Evolutionary conservation across 2,113 vertebrate genomes (phyloP), one percentile per base, ranked within the genome.

Genomic region (Rhipidura dahli): DNA sequence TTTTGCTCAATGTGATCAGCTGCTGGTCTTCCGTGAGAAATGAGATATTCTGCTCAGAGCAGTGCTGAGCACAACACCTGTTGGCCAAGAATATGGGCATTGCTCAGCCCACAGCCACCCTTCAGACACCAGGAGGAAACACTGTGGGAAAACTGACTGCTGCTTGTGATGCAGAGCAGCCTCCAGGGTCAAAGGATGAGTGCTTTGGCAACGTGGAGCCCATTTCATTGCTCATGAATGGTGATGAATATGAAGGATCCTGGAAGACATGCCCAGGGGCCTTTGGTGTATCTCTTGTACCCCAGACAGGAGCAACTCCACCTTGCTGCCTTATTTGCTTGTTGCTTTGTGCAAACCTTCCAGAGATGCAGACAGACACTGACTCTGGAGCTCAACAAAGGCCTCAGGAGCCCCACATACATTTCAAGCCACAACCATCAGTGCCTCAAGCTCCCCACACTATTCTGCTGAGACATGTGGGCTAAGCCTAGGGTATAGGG

Each of bases 1-100:
- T 69, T 85, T 68, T 54, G 12, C 33, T 45, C 0, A 1, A 7
- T 18, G 26, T 13, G 39, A 50, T 64, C 33, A 64, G 21, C 30
- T 73, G 35, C 13, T 33, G 18, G 2, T 69, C 12, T 31, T 82
- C 35, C 37, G 16, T 70, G 26, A 59, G 63, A 80, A 90, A 33
- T n/a, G 39, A 0, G 0, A 37, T n/a, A 28, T 27, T 49, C 27
- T 53, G 39, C 24, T 18, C 5, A 16, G 44, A 79, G 72, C 45
- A 51, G 28, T 26, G 35, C 35, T 4, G 19, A 83, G 35, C 24
- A 50, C 15, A 13, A 45, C 9, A 17, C 22, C 40, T 69, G 22
- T 19, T 75, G 54, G 26, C 33, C 54, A 50, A 21, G 60, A 69
- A 82, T 19, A 59, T 0, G 21, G 31, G 28, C n/a, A 59, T 19